Evolutionary conservation across 2,797 vertebrate genomes (phyloP).

Genomic region (Haliaeetus vocifer): DNA sequence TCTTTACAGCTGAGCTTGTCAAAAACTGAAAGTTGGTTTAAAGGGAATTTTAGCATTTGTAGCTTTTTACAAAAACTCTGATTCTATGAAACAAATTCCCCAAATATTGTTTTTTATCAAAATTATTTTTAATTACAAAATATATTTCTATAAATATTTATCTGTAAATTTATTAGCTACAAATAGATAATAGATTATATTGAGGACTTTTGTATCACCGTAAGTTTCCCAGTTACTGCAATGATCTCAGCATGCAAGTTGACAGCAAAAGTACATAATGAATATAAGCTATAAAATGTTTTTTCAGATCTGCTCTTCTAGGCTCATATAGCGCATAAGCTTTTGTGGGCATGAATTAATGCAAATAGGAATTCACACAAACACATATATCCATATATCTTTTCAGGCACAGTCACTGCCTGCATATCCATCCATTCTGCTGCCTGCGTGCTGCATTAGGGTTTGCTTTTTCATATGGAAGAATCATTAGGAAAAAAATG

Average conservation of each 20-base stretch:
- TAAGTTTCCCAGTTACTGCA: neutral
- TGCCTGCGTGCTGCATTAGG: neutral
- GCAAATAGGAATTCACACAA: neutral
- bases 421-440: neutral
- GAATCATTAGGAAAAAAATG: neutral
- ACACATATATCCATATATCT: neutral
- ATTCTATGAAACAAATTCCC: neutral
- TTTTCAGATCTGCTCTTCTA: neutral
- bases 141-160: neutral
- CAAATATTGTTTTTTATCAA: rapidly evolving
- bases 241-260: neutral
- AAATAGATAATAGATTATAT: neutral
- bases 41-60: neutral
- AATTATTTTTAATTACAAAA: neutral
- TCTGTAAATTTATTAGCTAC: neutral
- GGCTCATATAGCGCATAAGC: neutral
- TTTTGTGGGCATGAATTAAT: neutral
- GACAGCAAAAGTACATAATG: neutral
- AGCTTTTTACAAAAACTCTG: rapidly evolving
- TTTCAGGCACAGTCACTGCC: neutral
- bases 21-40: neutral
- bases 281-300: neutral
- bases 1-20: neutral
- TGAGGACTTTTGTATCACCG: neutral
- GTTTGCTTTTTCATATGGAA: neutral